phyloP scores from a whole-genome alignment of 2,113 vertebrate genomes.

The Brachyhypopomus occidentalis region DNA sequence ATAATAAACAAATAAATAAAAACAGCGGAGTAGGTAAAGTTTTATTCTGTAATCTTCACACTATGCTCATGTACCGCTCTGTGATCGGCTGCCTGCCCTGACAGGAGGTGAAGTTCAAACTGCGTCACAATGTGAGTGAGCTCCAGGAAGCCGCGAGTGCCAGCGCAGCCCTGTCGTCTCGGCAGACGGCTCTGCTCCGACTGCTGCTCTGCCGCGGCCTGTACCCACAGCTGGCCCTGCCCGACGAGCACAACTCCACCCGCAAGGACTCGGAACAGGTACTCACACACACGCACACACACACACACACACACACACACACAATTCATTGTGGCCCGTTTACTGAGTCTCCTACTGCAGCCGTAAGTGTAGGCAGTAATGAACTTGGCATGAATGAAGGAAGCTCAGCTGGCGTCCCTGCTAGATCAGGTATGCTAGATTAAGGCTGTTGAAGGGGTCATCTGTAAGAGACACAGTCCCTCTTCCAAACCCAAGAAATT shows the following conservation, averaged over 20 bases:
- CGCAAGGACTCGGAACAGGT: slow-evolving; percentile 94
- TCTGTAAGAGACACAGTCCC: too few relatives aligned
- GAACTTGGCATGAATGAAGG: too few relatives aligned
- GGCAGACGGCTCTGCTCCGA: slow-evolving; percentile 79
- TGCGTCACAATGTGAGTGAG: slow-evolving; percentile 83
- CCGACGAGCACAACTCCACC: slow-evolving; percentile 83
- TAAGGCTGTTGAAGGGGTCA: not conserved
- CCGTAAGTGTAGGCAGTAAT: too few relatives aligned
- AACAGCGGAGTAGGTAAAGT: not conserved
- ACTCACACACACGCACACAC: not conserved
- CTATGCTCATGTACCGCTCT: not conserved
- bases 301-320: not conserved
- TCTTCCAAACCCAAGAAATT: too few relatives aligned
- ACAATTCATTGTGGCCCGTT: too few relatives aligned
- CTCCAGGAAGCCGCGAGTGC: slow-evolving; percentile 74
- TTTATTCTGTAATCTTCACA: not conserved
- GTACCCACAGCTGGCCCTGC: slow-evolving; percentile 86
- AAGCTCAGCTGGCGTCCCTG: too few relatives aligned
- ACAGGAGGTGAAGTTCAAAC: slow-evolving; percentile 92
- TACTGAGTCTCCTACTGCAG: too few relatives aligned
- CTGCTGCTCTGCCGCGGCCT: slow-evolving; percentile 86
- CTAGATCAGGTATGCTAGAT: not conserved
- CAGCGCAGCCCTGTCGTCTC: slow-evolving; percentile 71
- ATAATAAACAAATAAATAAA: not conserved
- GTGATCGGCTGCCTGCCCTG: not conserved